phyloP scores from a whole-genome alignment of 1,140 invertebrate species.

The Hormaphis cornu region DNA sequence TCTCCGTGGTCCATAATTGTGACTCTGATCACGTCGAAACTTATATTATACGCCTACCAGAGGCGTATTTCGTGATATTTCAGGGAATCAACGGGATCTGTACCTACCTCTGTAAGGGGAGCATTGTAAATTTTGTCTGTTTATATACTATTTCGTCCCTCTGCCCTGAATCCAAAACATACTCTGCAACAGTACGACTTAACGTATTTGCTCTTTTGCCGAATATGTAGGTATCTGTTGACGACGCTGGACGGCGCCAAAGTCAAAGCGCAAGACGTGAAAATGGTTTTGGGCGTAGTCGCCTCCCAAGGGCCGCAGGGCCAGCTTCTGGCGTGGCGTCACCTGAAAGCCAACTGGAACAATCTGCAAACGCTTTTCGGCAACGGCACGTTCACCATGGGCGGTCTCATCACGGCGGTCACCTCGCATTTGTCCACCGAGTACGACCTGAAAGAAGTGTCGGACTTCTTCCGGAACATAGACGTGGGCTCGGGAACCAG shows the following conservation, averaged over 20 bases:
- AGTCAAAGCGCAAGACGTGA: constrained; percentile 60
- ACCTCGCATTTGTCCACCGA: constrained; percentile 60
- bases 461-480: constrained; percentile 56
- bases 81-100: too few species aligned
- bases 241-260: constrained; percentile 53
- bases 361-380: constrained; percentile 55
- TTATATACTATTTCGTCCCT: too few species aligned
- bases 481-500: constrained; percentile 57
- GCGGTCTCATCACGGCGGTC: constrained; percentile 57
- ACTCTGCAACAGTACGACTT: too few species aligned
- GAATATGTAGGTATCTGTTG: constrained; percentile 50
- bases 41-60: too few species aligned
- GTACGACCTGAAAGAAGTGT: constrained; percentile 63
- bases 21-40: too few species aligned
- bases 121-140: too few species aligned
- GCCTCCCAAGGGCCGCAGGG: constrained; percentile 59
- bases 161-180: too few species aligned
- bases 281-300: constrained; percentile 56
- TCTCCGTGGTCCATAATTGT: too few species aligned
- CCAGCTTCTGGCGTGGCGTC: constrained; percentile 62
- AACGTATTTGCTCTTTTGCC: not conserved
- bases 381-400: constrained; percentile 58
- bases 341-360: constrained; percentile 63
- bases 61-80: too few species aligned
- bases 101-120: too few species aligned